These are phyloP conservation scores for Iphiclides podalirius DNA, from an alignment of 2,888 invertebrate genomes.

Conservation along the genomic window DNA sequence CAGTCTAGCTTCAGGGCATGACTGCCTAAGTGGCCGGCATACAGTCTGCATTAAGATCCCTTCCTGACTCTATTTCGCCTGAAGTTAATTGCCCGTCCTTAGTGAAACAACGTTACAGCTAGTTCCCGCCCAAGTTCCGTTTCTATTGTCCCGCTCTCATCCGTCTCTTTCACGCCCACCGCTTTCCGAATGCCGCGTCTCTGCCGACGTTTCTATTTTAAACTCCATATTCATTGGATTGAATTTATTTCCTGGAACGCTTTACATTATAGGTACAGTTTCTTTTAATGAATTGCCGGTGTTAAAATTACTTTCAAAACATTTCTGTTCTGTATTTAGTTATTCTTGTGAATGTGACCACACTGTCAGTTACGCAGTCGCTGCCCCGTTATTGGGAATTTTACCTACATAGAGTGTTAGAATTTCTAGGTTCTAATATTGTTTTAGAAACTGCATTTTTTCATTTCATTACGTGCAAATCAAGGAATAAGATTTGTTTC, in stretches of 20 bases:
- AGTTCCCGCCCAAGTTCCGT: constrained; percentile 43
- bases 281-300: constrained; percentile 14
- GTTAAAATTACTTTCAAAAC: not conserved
- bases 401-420: too few relatives aligned
- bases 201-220: constrained; percentile 33
- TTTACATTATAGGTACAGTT: constrained; percentile 1
- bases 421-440: too few relatives aligned
- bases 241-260: constrained; percentile 30
- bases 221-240: constrained; percentile 37
- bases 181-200: constrained; percentile 24
- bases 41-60: constrained; percentile 10
- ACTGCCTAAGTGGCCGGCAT: not conserved
- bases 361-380: not conserved
- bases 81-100: constrained; percentile 32
- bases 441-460: too few relatives aligned
- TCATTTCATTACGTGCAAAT: too few relatives aligned
- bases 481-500: too few relatives aligned
- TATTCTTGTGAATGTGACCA: not conserved
- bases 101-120: constrained; percentile 45
- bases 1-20: not conserved
- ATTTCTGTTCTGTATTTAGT: not conserved
- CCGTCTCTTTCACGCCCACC: constrained; percentile 27
- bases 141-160: constrained; percentile 34
- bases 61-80: constrained; percentile 18
- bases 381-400: too few relatives aligned